Evolutionary conservation across 2,797 vertebrate species (phyloP).

Genomic region (Choloepus didactylus): DNA sequence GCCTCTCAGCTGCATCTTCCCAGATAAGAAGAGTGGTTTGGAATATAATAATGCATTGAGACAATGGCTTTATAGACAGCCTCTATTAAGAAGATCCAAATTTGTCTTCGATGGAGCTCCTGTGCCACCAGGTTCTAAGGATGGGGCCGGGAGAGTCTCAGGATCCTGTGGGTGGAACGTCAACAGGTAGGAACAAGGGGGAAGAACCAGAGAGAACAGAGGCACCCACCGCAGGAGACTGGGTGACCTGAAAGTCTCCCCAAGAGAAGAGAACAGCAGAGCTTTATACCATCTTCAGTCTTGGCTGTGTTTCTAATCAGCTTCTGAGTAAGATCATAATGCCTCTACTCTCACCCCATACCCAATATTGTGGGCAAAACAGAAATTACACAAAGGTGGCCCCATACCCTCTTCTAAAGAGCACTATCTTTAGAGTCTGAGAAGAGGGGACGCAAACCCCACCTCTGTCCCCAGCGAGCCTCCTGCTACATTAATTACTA

Average conservation of each 20-base stretch:
- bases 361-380: accelerated
- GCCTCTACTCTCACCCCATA: not conserved
- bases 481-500: not conserved
- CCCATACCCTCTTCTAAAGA: not conserved
- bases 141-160: not conserved
- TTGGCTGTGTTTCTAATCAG: not conserved
- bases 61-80: not conserved
- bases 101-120: not conserved
- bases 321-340: accelerated
- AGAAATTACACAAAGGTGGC: not conserved
- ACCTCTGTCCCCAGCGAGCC: not conserved
- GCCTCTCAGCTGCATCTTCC: not conserved
- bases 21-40: not conserved
- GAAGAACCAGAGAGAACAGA: not conserved
- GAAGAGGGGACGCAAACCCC: not conserved
- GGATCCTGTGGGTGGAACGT: too few species aligned
- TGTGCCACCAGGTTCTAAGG: not conserved
- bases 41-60: not conserved
- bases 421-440: not conserved
- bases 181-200: not conserved
- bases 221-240: not conserved
- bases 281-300: not conserved
- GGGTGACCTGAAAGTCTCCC: not conserved
- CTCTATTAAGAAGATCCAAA: not conserved
- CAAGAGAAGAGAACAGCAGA: not conserved